Evolutionary conservation across 30 jellyfish, hydroid and myxozoan species (phyloP).

Genomic region (Hydra vulgaris): DNA sequence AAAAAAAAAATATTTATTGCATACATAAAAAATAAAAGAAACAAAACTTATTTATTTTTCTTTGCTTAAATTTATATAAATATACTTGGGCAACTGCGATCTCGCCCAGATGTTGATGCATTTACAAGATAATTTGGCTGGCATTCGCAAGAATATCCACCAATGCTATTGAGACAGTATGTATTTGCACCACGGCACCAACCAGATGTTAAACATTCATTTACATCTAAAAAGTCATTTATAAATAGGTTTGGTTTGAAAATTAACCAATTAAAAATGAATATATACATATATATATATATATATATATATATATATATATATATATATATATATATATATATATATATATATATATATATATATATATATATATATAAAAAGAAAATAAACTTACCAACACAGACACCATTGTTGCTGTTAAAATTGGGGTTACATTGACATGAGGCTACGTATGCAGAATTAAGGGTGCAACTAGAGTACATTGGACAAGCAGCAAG

Average conservation of each 20-base stretch:
- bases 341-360: too few relatives aligned
- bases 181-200: constrained; percentile 26
- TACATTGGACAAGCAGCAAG: neutral
- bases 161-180: constrained; percentile 20
- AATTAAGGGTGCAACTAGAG: neutral
- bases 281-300: too few relatives aligned
- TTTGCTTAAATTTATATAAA: too few relatives aligned
- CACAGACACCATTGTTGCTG: neutral
- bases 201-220: constrained; percentile 10
- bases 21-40: too few relatives aligned
- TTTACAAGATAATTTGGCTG: neutral
- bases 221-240: constrained; percentile 17
- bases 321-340: too few relatives aligned
- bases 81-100: neutral
- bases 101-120: neutral
- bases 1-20: too few relatives aligned
- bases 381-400: neutral
- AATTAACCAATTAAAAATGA: too few relatives aligned
- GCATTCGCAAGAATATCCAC: constrained; percentile 22
- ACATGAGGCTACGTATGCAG: neutral
- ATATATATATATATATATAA: too few relatives aligned
- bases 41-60: too few relatives aligned
- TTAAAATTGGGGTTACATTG: neutral
- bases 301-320: too few relatives aligned
- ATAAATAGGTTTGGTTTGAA: too few relatives aligned